These are phyloP conservation scores for Ischnura elegans DNA, from an alignment of 2,888 invertebrate species.

Conservation along the genomic window DNA sequence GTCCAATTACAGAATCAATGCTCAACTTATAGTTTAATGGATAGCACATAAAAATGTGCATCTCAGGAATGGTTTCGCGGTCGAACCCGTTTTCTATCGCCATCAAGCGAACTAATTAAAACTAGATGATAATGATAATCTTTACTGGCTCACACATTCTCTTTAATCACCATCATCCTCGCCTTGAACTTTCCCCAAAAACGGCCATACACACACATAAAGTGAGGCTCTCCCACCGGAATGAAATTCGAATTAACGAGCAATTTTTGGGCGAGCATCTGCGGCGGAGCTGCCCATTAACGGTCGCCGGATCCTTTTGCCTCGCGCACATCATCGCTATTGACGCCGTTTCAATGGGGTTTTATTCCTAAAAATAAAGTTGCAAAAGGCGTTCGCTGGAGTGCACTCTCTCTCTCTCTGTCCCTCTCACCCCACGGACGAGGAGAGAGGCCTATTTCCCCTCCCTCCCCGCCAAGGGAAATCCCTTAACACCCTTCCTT, in stretches of 20 bases:
- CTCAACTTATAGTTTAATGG: no score
- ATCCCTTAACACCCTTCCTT: no score
- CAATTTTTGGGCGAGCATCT: not conserved
- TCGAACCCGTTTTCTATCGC: no score
- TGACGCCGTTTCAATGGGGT: conserved; percentile 37
- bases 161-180: not conserved
- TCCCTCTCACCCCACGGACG: not conserved
- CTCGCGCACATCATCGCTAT: conserved; percentile 29
- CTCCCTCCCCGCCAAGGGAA: not conserved
- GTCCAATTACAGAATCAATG: no score
- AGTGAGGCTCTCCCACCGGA: not conserved
- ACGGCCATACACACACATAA: no score
- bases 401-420: not conserved
- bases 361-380: conserved; percentile 29
- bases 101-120: no score
- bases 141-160: not conserved
- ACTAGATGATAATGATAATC: no score
- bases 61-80: no score
- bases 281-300: not conserved
- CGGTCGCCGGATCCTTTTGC: not conserved
- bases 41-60: no score
- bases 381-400: conserved; percentile 25
- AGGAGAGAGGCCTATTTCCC: no score
- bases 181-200: not conserved
- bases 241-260: conserved; percentile 57